Base-by-base conservation (phyloP, 2,888 invertebrate species). In the Hirtodrosophila cameraria region DNA sequence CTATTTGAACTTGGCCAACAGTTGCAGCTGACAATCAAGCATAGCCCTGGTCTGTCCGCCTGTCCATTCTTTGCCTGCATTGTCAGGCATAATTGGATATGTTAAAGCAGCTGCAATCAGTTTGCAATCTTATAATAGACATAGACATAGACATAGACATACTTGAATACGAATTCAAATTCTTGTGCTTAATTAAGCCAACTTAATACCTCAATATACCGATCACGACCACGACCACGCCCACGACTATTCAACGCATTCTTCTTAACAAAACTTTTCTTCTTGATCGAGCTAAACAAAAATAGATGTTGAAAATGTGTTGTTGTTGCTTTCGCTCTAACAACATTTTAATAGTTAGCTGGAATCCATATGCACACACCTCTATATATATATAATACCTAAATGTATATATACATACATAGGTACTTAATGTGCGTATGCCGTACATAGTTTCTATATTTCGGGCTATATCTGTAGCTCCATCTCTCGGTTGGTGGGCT, bases 171-270 rank as follows among this genome's bases (percentile, higher is more conserved):
- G 12, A 25, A 8, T 20, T 23, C 27, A 50, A 72, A 80, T 80
- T 72, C 57, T 62, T 76, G 39, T 58, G 83, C 68, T 74, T 82
- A 82, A 82, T 82, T 83, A 87, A 76, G 86, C 81, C 53, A 71
- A 65, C 68, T 66, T 79, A 80, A 86, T 73, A 67, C 65, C 76
- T 63, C 45, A 66, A 61, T 64, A 58, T 67, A 20, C 49, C 36
- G 41, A n/a, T n/a, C 46, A 35, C 18, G 31, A 15, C 27, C n/a
- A 8, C 7, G 20, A 25, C 50, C 72, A 71, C 53, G 53, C 65
- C 65, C 60, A 68, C 66, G 30, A 36, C 43, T 18, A 15, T 35
- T 30, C 12, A 4, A 8, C 16, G 46, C 41, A 67, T 45, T 55
- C 70, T 33, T 45, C 62, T n/a, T 25, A 43, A 33, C 62, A 45